These are phyloP conservation scores for Dromaius novaehollandiae DNA, from an alignment of 2,113 vertebrate genomes.

Conservation along the genomic window DNA sequence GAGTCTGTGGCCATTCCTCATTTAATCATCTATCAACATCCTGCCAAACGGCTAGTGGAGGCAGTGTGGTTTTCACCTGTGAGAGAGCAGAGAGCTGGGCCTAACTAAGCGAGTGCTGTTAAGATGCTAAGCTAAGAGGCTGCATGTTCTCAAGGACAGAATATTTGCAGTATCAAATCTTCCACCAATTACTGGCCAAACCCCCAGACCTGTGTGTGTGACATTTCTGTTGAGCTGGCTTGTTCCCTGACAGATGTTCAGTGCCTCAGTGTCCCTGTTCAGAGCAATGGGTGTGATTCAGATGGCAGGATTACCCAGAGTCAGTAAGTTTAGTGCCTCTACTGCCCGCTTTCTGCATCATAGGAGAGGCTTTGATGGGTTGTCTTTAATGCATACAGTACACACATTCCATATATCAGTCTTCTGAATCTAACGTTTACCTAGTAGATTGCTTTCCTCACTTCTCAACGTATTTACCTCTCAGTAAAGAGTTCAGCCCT, in stretches of 20 bases:
- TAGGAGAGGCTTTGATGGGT: neutral
- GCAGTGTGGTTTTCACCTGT: neutral
- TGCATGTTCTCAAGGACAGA: neutral
- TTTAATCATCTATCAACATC: neutral
- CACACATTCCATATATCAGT: neutral
- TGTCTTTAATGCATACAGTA: neutral
- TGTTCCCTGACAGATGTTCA: neutral
- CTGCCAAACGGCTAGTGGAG: neutral
- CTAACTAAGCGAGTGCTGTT: neutral
- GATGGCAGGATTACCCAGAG: neutral
- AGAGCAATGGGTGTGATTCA: neutral
- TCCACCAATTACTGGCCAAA: neutral
- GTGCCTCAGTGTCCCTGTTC: neutral
- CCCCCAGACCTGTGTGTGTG: accelerated
- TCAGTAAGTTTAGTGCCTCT: accelerated
- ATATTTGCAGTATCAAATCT: neutral
- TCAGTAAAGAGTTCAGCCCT: neutral
- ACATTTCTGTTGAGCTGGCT: neutral
- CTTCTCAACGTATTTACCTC: neutral
- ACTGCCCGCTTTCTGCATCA: neutral
- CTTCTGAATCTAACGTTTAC: neutral
- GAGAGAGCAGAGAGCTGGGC: neutral
- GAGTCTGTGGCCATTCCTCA: neutral
- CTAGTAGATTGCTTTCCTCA: neutral
- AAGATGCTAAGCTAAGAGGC: neutral